These are phyloP conservation scores for Acipenser oxyrinchus DNA, from an alignment of 2,797 vertebrate genomes.

Conservation along the genomic window DNA sequence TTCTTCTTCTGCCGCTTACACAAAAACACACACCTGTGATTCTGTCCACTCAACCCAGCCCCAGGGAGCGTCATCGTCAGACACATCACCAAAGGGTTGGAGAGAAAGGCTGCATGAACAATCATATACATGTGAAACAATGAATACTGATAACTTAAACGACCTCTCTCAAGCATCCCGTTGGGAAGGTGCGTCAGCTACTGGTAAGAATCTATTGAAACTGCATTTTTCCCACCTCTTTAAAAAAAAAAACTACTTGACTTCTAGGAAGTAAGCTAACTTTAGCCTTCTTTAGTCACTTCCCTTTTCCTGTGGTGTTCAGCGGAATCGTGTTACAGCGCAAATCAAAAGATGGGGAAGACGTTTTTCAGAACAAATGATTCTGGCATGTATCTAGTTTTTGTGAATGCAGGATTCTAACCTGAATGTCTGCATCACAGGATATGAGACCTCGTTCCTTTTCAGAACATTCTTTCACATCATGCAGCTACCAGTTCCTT, in stretches of 20 bases:
- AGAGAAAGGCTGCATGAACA: no score
- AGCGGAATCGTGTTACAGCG: slow-evolving; percentile 28
- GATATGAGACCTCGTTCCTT: slow-evolving; percentile 38
- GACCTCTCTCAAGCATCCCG: no score
- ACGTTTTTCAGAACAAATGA: slow-evolving; percentile 43
- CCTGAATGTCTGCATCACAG: slow-evolving; percentile 26
- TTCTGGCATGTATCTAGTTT: slow-evolving; percentile 50
- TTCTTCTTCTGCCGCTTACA: no score
- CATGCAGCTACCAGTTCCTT: slow-evolving; percentile 48
- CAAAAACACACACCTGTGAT: no score
- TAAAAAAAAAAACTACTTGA: slow-evolving; percentile 16
- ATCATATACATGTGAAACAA: no score
- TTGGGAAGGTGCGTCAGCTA: no score
- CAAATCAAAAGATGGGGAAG: slow-evolving; percentile 37
- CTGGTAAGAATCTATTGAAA: no score
- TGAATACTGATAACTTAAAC: no score
- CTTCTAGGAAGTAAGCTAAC: slow-evolving; percentile 39
- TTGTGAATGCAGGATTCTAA: slow-evolving; percentile 39
- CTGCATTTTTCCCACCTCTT: no score
- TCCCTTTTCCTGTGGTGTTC: slow-evolving; percentile 57
- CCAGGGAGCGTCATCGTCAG: no score
- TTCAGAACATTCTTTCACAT: slow-evolving; percentile 47
- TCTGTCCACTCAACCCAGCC: no score
- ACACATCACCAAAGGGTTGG: no score
- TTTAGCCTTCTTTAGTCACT: slow-evolving; percentile 37